Evolutionary conservation across 1,140 invertebrate genomes (phyloP), one percentile per base, ranked within the genome.

Genomic region (Plutomurus gul): DNA sequence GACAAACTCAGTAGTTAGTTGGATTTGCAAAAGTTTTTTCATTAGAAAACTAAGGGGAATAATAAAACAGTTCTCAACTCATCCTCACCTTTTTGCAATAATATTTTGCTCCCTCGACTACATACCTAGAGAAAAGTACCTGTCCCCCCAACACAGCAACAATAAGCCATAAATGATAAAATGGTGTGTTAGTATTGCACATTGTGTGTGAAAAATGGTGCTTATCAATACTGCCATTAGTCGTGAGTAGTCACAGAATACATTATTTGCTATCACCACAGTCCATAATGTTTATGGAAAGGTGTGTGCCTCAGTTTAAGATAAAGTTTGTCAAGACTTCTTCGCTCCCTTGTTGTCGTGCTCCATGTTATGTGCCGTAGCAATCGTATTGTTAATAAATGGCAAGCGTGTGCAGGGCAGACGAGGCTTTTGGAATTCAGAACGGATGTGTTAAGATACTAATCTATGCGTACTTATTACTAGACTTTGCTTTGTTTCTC

Each of bases 391-490:
- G 27, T 20, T 13, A 56, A 56, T 56, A 10, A 43, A 8, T 43
- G 7, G 39, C 18, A 39, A 72, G 16, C 39, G 39, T 72, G 39
- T 40, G 70, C 70, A 72, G 3, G 43, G 37, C 36, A 40, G 36
- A 72, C 70, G 39, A 39, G 25, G 33, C 70, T 40, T 27, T 30
- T 74, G n/a, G 33, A 46, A 47, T 74, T 74, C 37, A 65, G 56
- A 65, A 65, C 56, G 56, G 56, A 65, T 65, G 56, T 65, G 56
- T 33, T 65, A 65, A 65, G 56, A 65, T 65, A 65, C 6, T n/a
- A 25, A 65, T 65, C 56, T 65, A n/a, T 65, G 25, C n/a, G n/a
- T n/a, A n/a, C n/a, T n/a, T n/a, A n/a, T n/a, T n/a, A n/a, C n/a
- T n/a, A n/a, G n/a, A n/a, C n/a, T n/a, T n/a, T n/a, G n/a, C n/a